Base-by-base conservation (phyloP, 2,888 invertebrate genomes). In the Panzeria rudis region DNA sequence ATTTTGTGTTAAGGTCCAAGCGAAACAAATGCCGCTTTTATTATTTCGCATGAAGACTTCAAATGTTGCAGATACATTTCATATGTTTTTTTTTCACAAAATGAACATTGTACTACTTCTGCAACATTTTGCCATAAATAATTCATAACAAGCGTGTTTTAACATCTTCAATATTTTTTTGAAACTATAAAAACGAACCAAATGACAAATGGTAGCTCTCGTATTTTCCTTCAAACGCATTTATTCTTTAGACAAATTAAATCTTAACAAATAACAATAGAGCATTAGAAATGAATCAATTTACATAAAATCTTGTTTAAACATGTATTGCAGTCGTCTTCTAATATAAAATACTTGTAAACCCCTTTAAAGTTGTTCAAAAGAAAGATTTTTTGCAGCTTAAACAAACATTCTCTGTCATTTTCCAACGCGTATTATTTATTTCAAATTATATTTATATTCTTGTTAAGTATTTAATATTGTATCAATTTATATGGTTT, bases 381-480 rank as follows among this genome's bases (percentile, higher is more conserved):
- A 47, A 9, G 35, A 61, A 29, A 32, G 15, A 25, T 0, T 2
- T 66, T 77, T 35, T 66, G 25, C 47, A 44, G 9, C 32, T 66
- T 25, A 56, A 77, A 32, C 6, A 47, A 59, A 35, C 23, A 66
- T 47, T 23, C 23, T 56, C 35, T 59, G 38, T 59, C 25, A 56
- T 25, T 35, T 47, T 38, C 25, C 32, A 52, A 76, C 13, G 56
- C 62, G 44, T 3, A 35, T 50, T 59, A 56, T 76, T 56, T 76
- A 56, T 68, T 68, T 77, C 23, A 59, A 35, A 68, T 59, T 59
- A 35, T 68, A 59, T 76, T 56, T 38, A 47, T 80, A 72, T 62
- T 80, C 38, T 29, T 73, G 69, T 73, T 66, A 80, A 68, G 59
- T 68, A 73, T 50, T 80, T 73, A 73, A 73, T 66, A 35, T 66